Evolutionary conservation across 2,113 vertebrate species (phyloP), one percentile per base, ranked within the genome.

Genomic region (Ceratotherium simum): DNA sequence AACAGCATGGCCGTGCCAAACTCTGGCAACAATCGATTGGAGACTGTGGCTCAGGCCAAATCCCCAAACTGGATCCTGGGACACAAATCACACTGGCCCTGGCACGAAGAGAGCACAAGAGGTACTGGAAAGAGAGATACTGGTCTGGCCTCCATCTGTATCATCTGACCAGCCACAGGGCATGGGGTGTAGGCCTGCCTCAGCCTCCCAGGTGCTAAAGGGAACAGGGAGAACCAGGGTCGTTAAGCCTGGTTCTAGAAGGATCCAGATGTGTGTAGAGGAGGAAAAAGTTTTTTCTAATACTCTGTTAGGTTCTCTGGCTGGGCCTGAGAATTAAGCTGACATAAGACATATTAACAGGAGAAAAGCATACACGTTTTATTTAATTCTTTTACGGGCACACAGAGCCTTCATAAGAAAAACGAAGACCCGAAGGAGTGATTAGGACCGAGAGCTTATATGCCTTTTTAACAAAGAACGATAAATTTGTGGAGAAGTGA

Each of bases 331-430:
- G n/a, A 91, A 79, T 78, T 73, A 54, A 86, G 8, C 31, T 60
- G 62, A 76, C 16, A 46, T 42, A 60, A 76, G 36, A 48, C 88
- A 97, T 27, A 36, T 54, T 65, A 96, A 29, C 27, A 86, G 48
- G 39, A 82, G 16, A 60, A 79, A 95, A 92, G 27, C 8, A 13
- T 76, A 10, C 3, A 42, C 18, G 29, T 92, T 39, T 58, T 75
- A 33, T 58, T 80, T 64, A 87, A 60, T 88, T 69, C 88, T 76
- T 75, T 76, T 69, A 79, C 2, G 23, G 13, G 3, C 27, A 20
- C 42, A 25, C 48, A 21, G 36, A 9, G 9, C 1, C 11, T 82
- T 56, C 64, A 60, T 23, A 88, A 46, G 73, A 75, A 75, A 93
- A 65, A 31, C 20, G 14, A 80, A 87, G 18, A 62, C 12, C 4